Evolutionary conservation across 2,797 vertebrate species (phyloP), one percentile per base, ranked within the genome.

Genomic region (Euphonia xanthogaster): DNA sequence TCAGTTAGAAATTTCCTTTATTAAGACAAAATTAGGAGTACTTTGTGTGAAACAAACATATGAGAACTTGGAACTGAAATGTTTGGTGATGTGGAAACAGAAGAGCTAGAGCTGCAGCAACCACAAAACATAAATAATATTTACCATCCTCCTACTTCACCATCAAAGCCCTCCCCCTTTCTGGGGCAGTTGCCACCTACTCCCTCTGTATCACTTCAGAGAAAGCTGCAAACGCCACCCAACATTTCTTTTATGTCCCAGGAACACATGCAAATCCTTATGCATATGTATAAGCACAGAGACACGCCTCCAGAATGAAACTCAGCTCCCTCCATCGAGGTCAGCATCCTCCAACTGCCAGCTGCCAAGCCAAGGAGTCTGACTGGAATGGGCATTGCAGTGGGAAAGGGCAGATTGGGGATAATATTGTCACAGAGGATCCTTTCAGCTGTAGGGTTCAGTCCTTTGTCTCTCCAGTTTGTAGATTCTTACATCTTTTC

Each of bases 181-280:
- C 75, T 72, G 87, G 81, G 45, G 58, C 67, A 86, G 87, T 14
- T 83, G 74, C 89, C 94, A 91, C 70, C 88, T 91, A 47, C 89
- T 70, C 85, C 66, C 82, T 96, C 54, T 12, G 58, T 66, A 73
- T 68, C 78, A 89, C 67, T 91, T 45, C 45, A 70, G 79, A 5
- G 2, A 72, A 90, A 44, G 12, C 61, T 62, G 89, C 65, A 82
- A 90, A 90, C 24, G 5, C 79, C 20, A 14, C 18, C 61, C 39
- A 88, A 18, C 82, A 54, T 57, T 93, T 55, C 9, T 51, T n/a
- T 63, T 14, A 2, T 84, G 62, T 58, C 68, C 37, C 40, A 86
- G 79, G 91, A 93, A 95, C 81, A 37, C 45, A 71, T 47, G 84
- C 91, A 91, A 94, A 54, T 19, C 21, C 33, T 57, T 16, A 8